A percentile compares a stretch with the other conserved stretches of the same genome.
These are phyloP conservation scores for Amphiprion clarkii DNA, from an alignment of 2,797 vertebrate genomes.

Conservation along the genomic window DNA sequence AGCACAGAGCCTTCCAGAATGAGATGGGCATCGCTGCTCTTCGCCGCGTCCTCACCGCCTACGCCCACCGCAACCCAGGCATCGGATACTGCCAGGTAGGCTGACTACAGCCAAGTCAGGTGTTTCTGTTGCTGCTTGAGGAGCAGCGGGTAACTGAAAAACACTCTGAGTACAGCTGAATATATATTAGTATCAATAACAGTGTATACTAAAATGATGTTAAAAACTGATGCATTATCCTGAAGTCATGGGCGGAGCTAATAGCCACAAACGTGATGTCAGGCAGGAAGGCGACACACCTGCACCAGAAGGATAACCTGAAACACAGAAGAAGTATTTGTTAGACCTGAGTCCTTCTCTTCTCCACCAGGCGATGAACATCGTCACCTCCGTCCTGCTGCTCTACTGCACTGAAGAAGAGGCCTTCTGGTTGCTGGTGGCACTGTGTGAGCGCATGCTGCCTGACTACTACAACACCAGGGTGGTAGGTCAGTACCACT, in stretches of 20 bases:
- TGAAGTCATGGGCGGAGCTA: not conserved
- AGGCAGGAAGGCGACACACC: not conserved
- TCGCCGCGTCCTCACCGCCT: conserved; percentile 95
- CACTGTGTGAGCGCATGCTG: conserved; percentile 96
- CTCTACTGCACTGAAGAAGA: conserved; percentile 96
- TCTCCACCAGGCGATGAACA: conserved; percentile 94
- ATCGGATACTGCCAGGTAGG: conserved; percentile 97
- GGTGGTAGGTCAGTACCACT: conserved; percentile 89
- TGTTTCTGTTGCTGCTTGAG: too few relatives aligned
- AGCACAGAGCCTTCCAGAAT: conserved; percentile 97
- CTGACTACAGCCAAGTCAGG: too few relatives aligned
- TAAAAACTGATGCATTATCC: too few relatives aligned
- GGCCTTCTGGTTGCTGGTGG: conserved; percentile 97
- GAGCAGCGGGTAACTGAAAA: too few relatives aligned
- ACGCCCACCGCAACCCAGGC: conserved; percentile 95
- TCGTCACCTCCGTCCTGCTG: conserved; percentile 95
- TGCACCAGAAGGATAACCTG: too few relatives aligned
- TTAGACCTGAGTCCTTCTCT: not conserved
- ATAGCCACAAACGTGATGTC: not conserved
- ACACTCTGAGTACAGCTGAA: too few relatives aligned
- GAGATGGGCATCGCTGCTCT: conserved; percentile 95
- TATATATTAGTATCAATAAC: too few relatives aligned
- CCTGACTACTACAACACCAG: conserved; percentile 99
- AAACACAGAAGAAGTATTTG: not conserved
- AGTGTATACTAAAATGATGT: too few relatives aligned